Conservation (phyloP, 2,113 vertebrate genomes). For the Pavo muticus region DNA sequence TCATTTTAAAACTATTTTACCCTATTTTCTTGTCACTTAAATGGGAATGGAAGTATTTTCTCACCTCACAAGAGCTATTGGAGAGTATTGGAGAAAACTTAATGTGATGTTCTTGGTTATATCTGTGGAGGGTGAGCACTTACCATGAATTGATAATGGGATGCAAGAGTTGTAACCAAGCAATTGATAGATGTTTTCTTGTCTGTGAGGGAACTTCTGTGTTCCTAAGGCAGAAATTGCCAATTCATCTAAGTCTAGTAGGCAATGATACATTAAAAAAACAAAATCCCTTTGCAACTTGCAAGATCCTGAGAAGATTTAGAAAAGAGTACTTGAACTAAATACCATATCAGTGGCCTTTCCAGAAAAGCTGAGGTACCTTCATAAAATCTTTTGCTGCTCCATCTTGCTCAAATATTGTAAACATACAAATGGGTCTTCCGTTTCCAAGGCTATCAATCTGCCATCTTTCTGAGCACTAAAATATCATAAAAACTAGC, state of each 20-base stretch:
- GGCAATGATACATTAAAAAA: conserved; percentile 40
- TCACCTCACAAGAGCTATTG: background rate
- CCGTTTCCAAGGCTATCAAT: background rate
- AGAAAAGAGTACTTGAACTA: background rate
- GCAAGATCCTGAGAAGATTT: background rate
- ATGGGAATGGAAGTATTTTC: background rate
- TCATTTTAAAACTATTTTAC: background rate
- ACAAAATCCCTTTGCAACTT: conserved; percentile 27
- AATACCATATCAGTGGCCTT: conserved; percentile 1
- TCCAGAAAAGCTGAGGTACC: background rate
- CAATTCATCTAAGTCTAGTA: conserved; percentile 56
- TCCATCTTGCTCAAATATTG: background rate
- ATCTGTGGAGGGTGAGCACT: background rate
- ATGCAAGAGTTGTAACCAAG: conserved; percentile 12
- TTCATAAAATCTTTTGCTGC: conserved; percentile 5
- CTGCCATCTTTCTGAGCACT: background rate
- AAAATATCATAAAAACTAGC: background rate
- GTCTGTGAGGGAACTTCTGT: conserved; percentile 29
- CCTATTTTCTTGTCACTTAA: background rate
- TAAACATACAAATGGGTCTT: conserved; percentile 28
- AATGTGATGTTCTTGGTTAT: background rate
- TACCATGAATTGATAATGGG: background rate
- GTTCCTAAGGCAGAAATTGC: conserved; percentile 48
- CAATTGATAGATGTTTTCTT: conserved; percentile 46
- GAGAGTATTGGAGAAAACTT: background rate